A percentile compares a stretch with the other conserved stretches of the same genome.
Evolutionary conservation across 2,888 invertebrate species (phyloP).

Genomic region (Heteromyza rotundicornis): DNA sequence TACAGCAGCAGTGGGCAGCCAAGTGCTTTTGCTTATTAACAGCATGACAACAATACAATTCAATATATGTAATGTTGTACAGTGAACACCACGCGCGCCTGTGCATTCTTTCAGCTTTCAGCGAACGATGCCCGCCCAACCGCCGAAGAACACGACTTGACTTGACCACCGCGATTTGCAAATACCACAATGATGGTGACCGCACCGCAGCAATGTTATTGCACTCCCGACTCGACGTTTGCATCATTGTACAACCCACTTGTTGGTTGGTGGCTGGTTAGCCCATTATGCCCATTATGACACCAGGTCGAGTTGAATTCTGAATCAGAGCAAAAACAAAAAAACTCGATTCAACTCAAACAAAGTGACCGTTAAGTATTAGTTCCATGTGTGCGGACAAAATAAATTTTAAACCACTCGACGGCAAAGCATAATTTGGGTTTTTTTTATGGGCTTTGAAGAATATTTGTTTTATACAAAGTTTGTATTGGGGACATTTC

Average conservation of each 20-base stretch:
- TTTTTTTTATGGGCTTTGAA: too few relatives aligned
- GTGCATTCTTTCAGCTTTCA: conserved; percentile 20
- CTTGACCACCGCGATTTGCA: background rate
- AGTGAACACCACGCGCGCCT: conserved; percentile 15
- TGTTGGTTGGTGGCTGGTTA: too few relatives aligned
- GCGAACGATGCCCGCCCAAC: background rate
- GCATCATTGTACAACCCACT: conserved; percentile 6
- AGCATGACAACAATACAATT: too few relatives aligned
- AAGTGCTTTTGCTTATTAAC: too few relatives aligned
- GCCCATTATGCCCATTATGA: background rate
- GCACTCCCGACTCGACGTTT: background rate
- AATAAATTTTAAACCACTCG: too few relatives aligned
- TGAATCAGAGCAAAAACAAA: background rate
- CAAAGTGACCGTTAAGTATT: too few relatives aligned
- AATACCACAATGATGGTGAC: conserved; percentile 6
- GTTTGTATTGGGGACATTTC: too few relatives aligned
- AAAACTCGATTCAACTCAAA: too few relatives aligned
- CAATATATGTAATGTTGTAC: too few relatives aligned
- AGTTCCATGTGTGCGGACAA: too few relatives aligned
- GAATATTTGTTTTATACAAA: background rate
- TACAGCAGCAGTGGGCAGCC: conserved; percentile 11
- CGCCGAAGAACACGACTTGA: conserved; percentile 11
- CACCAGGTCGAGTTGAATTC: background rate
- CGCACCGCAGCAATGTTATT: conserved; percentile 6
- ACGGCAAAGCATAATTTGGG: too few relatives aligned